Conservation (phyloP, 1,140 invertebrate genomes). For the Bombus haemorrhoidalis region DNA sequence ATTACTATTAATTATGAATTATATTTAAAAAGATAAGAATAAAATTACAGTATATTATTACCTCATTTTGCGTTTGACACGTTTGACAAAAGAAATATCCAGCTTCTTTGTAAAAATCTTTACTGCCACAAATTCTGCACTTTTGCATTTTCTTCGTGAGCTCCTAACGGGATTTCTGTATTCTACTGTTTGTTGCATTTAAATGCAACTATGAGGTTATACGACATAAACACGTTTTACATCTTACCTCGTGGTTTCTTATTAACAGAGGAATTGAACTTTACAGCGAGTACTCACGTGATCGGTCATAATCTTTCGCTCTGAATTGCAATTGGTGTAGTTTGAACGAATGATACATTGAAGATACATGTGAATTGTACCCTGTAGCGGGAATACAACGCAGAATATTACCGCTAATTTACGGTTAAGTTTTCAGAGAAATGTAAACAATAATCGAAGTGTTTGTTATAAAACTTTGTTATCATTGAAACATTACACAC, state of each 20-base stretch:
- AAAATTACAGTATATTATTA: constrained; percentile 57
- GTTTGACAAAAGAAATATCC: constrained; percentile 83
- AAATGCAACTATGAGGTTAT: background rate
- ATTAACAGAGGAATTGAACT: background rate
- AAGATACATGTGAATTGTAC: background rate
- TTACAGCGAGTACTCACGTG: background rate
- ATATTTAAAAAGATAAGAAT: background rate
- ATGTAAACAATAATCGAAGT: constrained; percentile 67
- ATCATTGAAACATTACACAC: background rate
- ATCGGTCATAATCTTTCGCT: background rate
- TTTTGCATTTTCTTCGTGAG: constrained; percentile 44
- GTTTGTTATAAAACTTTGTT: constrained; percentile 20
- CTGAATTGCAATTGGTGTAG: background rate
- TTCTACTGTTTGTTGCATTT: background rate
- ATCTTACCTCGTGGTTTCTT: background rate
- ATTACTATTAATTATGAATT: background rate
- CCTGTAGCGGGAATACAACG: background rate
- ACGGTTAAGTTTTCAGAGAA: constrained; percentile 27
- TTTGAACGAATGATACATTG: background rate
- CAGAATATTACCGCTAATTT: constrained; percentile 39
- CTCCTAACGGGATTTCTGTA: background rate
- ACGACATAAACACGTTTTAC: background rate
- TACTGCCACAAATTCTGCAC: constrained; percentile 80
- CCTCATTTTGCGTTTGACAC: constrained; percentile 83
- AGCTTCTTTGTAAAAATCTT: constrained; percentile 80